Conservation (phyloP, 2,113 vertebrate species). For the Piaya cayana region DNA sequence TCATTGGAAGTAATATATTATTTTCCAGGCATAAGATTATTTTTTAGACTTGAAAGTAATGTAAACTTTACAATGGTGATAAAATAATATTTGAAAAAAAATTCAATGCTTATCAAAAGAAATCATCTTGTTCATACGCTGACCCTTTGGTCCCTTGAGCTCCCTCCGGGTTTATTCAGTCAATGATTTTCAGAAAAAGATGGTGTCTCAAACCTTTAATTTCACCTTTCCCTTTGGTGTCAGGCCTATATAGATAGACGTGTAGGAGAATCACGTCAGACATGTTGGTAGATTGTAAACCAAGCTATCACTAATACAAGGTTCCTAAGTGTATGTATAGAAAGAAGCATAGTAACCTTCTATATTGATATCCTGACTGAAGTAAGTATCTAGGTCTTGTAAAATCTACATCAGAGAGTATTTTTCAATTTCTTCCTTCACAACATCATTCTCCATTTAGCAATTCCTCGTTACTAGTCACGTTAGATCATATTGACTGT, state of each 20-base stretch:
- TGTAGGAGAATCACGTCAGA: not conserved
- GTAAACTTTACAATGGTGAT: not conserved
- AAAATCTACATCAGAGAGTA: not conserved
- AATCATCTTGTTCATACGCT: not conserved
- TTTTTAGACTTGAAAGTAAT: not conserved
- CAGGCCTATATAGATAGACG: not conserved
- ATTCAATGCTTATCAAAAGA: not conserved
- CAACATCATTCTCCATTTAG: fast-evolving
- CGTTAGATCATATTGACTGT: not conserved
- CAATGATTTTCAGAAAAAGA: not conserved
- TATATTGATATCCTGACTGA: not conserved
- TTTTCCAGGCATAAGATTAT: not conserved
- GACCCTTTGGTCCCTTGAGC: not conserved
- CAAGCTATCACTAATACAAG: not conserved
- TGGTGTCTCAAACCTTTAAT: not conserved
- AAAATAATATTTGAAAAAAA: not conserved
- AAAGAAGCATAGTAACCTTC: not conserved
- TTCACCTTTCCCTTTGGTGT: not conserved
- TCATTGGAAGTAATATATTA: fast-evolving
- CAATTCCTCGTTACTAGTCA: not conserved
- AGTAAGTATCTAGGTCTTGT: fast-evolving
- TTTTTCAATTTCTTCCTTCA: not conserved
- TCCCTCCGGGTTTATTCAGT: not conserved
- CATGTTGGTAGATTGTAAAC: not conserved
- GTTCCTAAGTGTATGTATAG: not conserved